phyloP scores from a whole-genome alignment of 2,797 vertebrate genomes.

The Alcedo atthis region DNA sequence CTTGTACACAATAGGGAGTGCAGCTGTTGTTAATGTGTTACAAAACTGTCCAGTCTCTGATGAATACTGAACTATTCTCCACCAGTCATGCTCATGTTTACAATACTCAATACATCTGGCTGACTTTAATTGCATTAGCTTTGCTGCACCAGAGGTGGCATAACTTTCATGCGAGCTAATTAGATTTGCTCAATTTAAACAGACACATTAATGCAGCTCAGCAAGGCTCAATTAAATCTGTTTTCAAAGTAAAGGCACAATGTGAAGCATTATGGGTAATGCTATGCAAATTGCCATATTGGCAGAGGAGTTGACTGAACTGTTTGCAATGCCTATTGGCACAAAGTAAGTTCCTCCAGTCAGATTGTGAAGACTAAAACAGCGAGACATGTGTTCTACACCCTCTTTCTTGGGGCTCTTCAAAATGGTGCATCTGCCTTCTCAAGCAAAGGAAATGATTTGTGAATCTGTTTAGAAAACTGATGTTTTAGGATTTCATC shows the following conservation, averaged over 20 bases:
- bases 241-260: constrained; percentile 77
- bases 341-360: constrained; percentile 59
- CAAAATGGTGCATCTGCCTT: constrained; percentile 48
- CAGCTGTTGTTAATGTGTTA: constrained; percentile 40
- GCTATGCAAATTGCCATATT: constrained; percentile 75
- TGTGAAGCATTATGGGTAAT: constrained; percentile 78
- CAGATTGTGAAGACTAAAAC: constrained; percentile 41
- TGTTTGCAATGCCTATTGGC: constrained; percentile 67
- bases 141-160: constrained; percentile 79
- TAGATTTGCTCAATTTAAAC: constrained; percentile 80
- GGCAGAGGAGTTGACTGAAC: constrained; percentile 66
- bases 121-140: constrained; percentile 78
- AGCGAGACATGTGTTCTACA: constrained; percentile 43
- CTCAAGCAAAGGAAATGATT: constrained; percentile 16
- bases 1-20: constrained; percentile 4
- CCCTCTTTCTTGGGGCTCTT: constrained; percentile 36
- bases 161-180: constrained; percentile 80
- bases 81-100: constrained; percentile 71
- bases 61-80: constrained; percentile 57
- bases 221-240: constrained; percentile 79
- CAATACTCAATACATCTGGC: constrained; percentile 74
- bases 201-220: constrained; percentile 78
- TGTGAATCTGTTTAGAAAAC: constrained; percentile 55
- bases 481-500: neutral
- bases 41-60: constrained; percentile 59